Base-by-base conservation (phyloP, 1,140 invertebrate genomes). In the Aphaenogaster ashmeadi region DNA sequence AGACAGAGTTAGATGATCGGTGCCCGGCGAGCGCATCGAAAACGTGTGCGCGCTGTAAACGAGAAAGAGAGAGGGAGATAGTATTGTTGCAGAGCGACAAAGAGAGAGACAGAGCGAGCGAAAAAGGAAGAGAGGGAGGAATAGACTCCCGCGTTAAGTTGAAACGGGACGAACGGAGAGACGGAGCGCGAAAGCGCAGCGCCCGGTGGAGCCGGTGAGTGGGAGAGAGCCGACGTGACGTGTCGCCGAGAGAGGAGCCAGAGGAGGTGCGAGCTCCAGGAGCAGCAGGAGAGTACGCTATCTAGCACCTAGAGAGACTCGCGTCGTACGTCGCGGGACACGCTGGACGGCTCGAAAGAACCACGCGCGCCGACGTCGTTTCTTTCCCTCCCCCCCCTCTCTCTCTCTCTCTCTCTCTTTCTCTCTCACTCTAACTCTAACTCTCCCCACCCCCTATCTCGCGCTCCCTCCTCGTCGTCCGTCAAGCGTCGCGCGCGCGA, bases 321-420 rank as follows among this genome's bases (percentile, higher is more conserved):
- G 21, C 77, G 47, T 94, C 92, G 92, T 89, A 93, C 94, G 92
- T 93, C 66, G 64, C 38, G 36, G 58, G 56, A 94, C 77, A 93
- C 94, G 41, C 90, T 94, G 84, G 93, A 78, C 58, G 41, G 18
- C 52, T 83, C 21, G 67, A 60, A 47, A 44, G 27, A 56, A 60
- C 38, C 80, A 58, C 86, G 81, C 54, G 58, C 88, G 71, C 92
- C 93, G 36, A 92, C 93, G 77, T 62, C 66, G 27, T 9, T 9
- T 38, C 56, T 56, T 33, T n/a, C 21, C 27, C 15, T 36, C 67
- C 52, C 27, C 27, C n/a, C n/a, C n/a, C n/a, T n/a, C 18, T 74
- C 75, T 62, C 21, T 66, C 21, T 47, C 38, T 27, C 80, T 38
- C 33, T 33, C 18, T 62, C 18, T 58, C 7, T 21, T 27, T n/a